Conservation (phyloP, 2,797 vertebrate genomes). For the Sternotherus odoratus region DNA sequence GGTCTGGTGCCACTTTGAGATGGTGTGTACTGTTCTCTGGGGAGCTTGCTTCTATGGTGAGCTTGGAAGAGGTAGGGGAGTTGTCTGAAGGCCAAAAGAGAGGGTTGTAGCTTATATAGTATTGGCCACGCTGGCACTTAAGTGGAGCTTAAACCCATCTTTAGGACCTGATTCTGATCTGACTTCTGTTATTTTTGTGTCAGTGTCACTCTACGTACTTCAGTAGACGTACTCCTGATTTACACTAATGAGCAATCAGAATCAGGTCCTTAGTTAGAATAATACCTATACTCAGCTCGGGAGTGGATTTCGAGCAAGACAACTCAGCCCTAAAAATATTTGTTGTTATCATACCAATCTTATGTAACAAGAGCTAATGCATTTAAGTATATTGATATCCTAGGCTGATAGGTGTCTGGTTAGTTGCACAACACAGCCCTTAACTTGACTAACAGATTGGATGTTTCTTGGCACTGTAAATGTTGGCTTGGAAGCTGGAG, state of each 20-base stretch:
- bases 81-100: too few species aligned
- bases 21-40: too few species aligned
- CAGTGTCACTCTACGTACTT: not conserved
- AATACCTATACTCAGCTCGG: not conserved
- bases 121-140: too few species aligned
- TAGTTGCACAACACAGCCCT: not conserved
- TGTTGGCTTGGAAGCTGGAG: not conserved
- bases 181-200: not conserved
- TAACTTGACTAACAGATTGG: rapidly evolving
- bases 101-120: too few species aligned
- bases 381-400: not conserved
- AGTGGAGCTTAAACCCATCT: not conserved
- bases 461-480: not conserved
- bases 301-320: not conserved
- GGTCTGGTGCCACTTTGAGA: too few species aligned
- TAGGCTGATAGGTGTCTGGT: not conserved
- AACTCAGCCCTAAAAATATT: not conserved
- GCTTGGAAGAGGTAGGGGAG: too few species aligned
- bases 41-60: too few species aligned
- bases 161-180: not conserved
- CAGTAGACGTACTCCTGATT: not conserved
- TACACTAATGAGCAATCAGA: not conserved
- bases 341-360: not conserved
- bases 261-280: rapidly evolving
- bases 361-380: not conserved